Percentiles rank a stretch among this genome's conserved stretches.
Conservation (phyloP, 1,140 invertebrate species). For the Oedothorax gibbosus region DNA sequence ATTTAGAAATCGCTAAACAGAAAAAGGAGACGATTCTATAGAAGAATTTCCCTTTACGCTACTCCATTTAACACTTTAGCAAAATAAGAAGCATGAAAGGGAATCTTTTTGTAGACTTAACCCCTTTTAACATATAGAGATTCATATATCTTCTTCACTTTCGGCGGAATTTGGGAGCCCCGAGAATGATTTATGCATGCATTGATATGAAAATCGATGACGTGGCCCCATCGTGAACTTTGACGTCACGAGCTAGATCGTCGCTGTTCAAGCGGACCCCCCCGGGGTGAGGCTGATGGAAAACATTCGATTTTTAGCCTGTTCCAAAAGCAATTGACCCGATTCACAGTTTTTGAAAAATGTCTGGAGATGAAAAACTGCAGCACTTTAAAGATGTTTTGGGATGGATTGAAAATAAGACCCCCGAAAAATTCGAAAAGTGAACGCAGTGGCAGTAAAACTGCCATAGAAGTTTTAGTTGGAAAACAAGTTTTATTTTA, state of each 20-base stretch:
- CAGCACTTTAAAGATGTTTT: not conserved
- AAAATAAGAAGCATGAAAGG: too few species aligned
- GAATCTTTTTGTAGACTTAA: too few species aligned
- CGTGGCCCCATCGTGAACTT: constrained; percentile 43
- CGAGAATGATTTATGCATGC: constrained; percentile 51
- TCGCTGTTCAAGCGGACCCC: constrained; percentile 9
- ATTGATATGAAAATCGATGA: constrained; percentile 57
- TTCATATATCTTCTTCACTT: constrained; percentile 24
- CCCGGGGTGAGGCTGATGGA: not conserved
- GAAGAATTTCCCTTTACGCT: too few species aligned
- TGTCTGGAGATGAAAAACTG: not conserved
- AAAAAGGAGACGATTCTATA: too few species aligned
- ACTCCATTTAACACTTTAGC: too few species aligned
- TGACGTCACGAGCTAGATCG: constrained; percentile 27
- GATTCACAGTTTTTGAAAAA: constrained; percentile 4
- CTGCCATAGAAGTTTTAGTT: too few species aligned
- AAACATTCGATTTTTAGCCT: not conserved
- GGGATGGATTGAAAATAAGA: too few species aligned
- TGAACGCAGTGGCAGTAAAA: too few species aligned
- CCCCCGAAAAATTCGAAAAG: too few species aligned
- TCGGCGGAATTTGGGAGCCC: constrained; percentile 19
- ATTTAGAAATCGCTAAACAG: too few species aligned
- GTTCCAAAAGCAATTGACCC: constrained; percentile 14
- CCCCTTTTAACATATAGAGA: too few species aligned
- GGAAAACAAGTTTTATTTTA: too few species aligned